phyloP scores from a whole-genome alignment of 2,888 invertebrate species.

The Cyrtodaria siliqua region DNA sequence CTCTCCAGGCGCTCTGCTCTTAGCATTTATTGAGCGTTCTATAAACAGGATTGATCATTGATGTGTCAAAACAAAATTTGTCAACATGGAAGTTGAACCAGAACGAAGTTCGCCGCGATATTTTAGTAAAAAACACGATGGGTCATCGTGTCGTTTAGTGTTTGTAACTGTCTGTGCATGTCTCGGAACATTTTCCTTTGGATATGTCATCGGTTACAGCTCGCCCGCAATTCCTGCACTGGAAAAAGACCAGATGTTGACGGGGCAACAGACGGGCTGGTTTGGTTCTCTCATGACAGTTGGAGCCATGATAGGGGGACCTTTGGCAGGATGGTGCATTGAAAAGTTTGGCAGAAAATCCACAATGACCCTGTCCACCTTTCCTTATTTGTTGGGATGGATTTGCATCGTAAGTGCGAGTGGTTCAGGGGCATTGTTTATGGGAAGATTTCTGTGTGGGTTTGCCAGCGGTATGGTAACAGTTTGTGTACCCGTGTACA shows the following conservation, averaged over 20 bases:
- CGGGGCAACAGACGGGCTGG: slow-evolving; percentile 73
- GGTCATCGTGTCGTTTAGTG: slow-evolving; percentile 70
- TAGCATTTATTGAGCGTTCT: too few relatives aligned
- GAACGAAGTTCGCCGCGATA: slow-evolving; percentile 42
- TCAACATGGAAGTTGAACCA: slow-evolving; percentile 2
- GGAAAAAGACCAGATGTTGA: slow-evolving; percentile 67
- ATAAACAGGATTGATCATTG: too few relatives aligned
- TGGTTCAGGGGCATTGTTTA: slow-evolving; percentile 87
- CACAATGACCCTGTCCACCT: slow-evolving; percentile 87
- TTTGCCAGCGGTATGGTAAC: slow-evolving; percentile 92
- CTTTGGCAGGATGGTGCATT: slow-evolving; percentile 91
- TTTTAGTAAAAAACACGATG: slow-evolving; percentile 75
- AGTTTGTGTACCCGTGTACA: slow-evolving; percentile 95
- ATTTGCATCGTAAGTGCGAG: slow-evolving; percentile 90
- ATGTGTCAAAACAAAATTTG: too few relatives aligned
- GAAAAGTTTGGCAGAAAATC: slow-evolving; percentile 89
- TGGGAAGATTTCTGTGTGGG: slow-evolving; percentile 94
- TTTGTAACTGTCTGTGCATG: slow-evolving; percentile 75
- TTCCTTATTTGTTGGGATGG: slow-evolving; percentile 92
- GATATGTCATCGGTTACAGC: slow-evolving; percentile 84
- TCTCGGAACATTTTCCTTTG: slow-evolving; percentile 82
- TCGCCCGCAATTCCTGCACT: slow-evolving; percentile 84
- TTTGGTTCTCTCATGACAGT: slow-evolving; percentile 84
- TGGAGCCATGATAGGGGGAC: slow-evolving; percentile 89
- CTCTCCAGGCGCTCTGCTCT: too few relatives aligned